Evolutionary conservation across 2,888 invertebrate genomes (phyloP).

Genomic region (Chloroclysta siterata): DNA sequence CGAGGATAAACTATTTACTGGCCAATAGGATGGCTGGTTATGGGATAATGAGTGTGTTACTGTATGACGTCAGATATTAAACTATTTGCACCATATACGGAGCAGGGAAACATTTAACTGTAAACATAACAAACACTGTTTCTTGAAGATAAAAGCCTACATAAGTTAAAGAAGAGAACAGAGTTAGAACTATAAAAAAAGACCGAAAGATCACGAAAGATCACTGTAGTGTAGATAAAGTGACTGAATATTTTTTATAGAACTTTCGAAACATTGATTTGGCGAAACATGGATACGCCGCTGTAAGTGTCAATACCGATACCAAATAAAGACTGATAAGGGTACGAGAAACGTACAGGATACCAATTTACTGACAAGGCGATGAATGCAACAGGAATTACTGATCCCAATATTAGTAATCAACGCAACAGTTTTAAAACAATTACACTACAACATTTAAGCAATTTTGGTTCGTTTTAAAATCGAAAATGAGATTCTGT

Average conservation of each 20-base stretch:
- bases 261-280: not conserved
- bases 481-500: conserved; percentile 1
- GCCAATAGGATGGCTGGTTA: conserved; percentile 18
- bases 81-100: conserved; percentile 20
- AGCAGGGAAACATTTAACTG: not conserved
- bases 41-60: conserved; percentile 11
- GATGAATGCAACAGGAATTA: conserved; percentile 4
- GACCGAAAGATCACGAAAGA: too few relatives aligned
- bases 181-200: too few relatives aligned
- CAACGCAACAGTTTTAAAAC: conserved; percentile 15
- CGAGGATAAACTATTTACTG: conserved; percentile 38
- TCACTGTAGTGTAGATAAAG: too few relatives aligned
- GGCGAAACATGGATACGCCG: conserved; percentile 5
- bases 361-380: conserved; percentile 5
- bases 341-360: conserved; percentile 17
- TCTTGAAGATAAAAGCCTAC: not conserved
- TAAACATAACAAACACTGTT: not conserved
- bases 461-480: conserved; percentile 7
- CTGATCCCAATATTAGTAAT: not conserved
- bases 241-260: too few relatives aligned
- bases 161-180: too few relatives aligned
- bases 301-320: conserved; percentile 10
- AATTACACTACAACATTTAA: conserved; percentile 2
- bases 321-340: conserved; percentile 19
- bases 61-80: conserved; percentile 21